These are phyloP conservation scores for Tenthredo distinguenda DNA, from an alignment of 2,888 invertebrate genomes.

Conservation along the genomic window DNA sequence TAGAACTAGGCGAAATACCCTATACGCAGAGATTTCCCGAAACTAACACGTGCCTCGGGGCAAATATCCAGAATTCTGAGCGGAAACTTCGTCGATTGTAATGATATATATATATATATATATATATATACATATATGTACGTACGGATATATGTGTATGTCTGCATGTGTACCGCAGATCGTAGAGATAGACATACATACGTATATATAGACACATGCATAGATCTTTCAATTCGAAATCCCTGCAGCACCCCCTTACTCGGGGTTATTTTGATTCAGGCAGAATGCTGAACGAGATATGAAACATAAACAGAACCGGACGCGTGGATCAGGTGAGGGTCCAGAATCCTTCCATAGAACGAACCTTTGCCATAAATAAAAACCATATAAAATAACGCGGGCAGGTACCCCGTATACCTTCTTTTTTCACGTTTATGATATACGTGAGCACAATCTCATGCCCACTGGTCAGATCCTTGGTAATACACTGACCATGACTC, in stretches of 20 bases:
- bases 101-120: conserved; percentile 9
- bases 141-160: no score
- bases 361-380: conserved; percentile 33
- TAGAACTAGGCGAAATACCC: not conserved
- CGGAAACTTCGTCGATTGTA: conserved; percentile 15
- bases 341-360: not conserved
- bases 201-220: not conserved
- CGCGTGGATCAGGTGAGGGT: conserved; percentile 3
- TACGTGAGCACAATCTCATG: conserved; percentile 35
- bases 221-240: not conserved
- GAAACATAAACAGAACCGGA: conserved; percentile 14
- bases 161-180: not conserved
- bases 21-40: not conserved
- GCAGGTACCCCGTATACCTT: conserved; percentile 2
- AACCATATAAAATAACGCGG: conserved; percentile 21
- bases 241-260: not conserved
- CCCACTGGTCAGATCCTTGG: not conserved
- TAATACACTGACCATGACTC: not conserved
- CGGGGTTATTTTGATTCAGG: not conserved
- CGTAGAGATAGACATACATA: not conserved
- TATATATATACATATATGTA: not conserved
- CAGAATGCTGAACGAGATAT: conserved; percentile 1
- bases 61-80: conserved; percentile 32
- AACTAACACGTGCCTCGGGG: not conserved
- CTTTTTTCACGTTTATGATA: conserved; percentile 33